These are phyloP conservation scores for Euspilapteryx auroguttella DNA, from an alignment of 2,888 invertebrate genomes.

Conservation along the genomic window DNA sequence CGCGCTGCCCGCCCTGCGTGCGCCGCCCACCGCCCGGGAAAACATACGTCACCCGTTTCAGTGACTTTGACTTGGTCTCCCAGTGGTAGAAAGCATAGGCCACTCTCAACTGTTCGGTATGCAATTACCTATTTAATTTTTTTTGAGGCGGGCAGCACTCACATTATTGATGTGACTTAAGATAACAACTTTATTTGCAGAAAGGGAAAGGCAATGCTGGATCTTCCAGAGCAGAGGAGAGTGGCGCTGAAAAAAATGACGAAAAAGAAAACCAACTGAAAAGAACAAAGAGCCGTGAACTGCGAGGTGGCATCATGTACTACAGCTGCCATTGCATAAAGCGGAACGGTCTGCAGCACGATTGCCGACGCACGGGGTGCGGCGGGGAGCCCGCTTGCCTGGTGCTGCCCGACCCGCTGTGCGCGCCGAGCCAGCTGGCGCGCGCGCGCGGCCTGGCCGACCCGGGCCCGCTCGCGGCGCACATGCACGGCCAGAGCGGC, in stretches of 20 bases:
- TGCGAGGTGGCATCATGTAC: constrained; percentile 57
- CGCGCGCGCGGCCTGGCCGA: constrained; percentile 43
- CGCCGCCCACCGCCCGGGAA: constrained; percentile 47
- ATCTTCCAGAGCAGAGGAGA: constrained; percentile 23
- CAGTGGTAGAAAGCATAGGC: constrained; percentile 33
- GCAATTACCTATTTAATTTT: constrained; percentile 26
- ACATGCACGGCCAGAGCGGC: constrained; percentile 17
- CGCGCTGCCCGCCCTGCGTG: constrained; percentile 47
- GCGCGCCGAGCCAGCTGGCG: constrained; percentile 54
- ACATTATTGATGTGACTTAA: constrained; percentile 2
- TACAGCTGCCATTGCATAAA: constrained; percentile 62
- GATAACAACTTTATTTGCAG: constrained; percentile 16
- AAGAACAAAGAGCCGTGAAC: constrained; percentile 51
- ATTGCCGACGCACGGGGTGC: constrained; percentile 56
- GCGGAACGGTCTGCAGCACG: constrained; percentile 63
- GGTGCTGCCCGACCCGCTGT: constrained; percentile 53
- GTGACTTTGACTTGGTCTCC: constrained; percentile 46
- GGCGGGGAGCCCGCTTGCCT: constrained; percentile 55
- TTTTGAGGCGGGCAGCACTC: constrained; percentile 29
- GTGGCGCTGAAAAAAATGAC: constrained; percentile 32
- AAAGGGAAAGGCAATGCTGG: constrained; percentile 22
- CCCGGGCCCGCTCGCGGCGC: constrained; percentile 29
- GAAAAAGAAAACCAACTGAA: constrained; percentile 46
- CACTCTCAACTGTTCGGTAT: constrained; percentile 15
- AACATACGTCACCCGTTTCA: constrained; percentile 51